Evolutionary conservation across 2,113 vertebrate genomes (phyloP).

Genomic region (Alces alces): DNA sequence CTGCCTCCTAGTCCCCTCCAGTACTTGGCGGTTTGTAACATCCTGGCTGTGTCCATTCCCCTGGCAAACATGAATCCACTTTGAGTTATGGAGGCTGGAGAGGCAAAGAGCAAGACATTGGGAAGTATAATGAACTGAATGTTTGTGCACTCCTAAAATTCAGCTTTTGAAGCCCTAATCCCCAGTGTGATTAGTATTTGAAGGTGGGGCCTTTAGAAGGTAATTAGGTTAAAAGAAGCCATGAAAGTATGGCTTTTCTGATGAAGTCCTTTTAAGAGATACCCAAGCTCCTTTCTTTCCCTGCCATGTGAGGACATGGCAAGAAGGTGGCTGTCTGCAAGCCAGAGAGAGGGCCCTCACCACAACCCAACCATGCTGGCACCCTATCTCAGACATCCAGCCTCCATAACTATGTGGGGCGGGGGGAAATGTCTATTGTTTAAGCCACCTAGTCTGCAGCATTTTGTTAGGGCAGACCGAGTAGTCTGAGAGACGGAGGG

Average conservation of each 20-base stretch:
- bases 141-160: background rate
- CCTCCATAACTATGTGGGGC: background rate
- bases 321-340: background rate
- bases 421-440: background rate
- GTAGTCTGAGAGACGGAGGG: fast-evolving
- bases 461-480: background rate
- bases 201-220: background rate
- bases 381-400: background rate
- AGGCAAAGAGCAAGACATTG: background rate
- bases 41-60: background rate
- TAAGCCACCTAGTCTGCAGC: background rate
- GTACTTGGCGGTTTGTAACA: background rate
- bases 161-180: background rate
- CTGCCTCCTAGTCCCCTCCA: background rate
- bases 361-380: background rate
- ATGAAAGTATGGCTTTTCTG: background rate
- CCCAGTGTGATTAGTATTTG: background rate
- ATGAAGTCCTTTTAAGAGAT: background rate
- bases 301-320: background rate
- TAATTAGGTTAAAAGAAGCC: background rate
- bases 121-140: background rate
- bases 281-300: background rate
- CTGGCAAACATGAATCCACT: background rate
- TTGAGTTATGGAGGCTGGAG: background rate
- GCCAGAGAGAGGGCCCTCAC: background rate